Conservation (phyloP, 2,113 vertebrate species). For the Salminus brasiliensis region DNA sequence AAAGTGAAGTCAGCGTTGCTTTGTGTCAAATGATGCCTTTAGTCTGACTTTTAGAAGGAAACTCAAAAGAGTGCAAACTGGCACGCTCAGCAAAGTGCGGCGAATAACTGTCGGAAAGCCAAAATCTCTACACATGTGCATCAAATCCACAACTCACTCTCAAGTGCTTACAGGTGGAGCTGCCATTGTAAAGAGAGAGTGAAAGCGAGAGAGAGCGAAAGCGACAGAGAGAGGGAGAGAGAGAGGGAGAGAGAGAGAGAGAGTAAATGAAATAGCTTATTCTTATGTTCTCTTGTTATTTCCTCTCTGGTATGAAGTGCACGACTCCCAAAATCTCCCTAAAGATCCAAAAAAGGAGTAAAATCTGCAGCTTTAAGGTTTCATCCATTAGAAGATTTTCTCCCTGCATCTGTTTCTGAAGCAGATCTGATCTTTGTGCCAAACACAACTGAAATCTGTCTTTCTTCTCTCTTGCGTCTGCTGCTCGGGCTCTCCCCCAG, state of each 20-base stretch:
- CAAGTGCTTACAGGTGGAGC: slow-evolving; percentile 49
- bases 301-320: no score
- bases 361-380: slow-evolving; percentile 2
- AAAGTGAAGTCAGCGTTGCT: not conserved
- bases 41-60: not conserved
- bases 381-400: slow-evolving; percentile 5
- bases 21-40: not conserved
- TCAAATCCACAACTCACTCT: slow-evolving; percentile 51
- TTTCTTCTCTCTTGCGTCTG: slow-evolving; percentile 27
- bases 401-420: slow-evolving; percentile 25
- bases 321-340: not conserved
- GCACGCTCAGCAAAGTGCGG: not conserved
- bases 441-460: slow-evolving; percentile 41
- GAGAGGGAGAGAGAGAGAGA: no score
- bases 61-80: not conserved
- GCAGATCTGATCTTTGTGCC: slow-evolving; percentile 37
- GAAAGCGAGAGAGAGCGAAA: not conserved
- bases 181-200: slow-evolving; percentile 3
- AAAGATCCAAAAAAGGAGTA: not conserved
- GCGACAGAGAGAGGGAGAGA: no score
- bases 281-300: no score
- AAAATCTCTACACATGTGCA: not conserved
- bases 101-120: not conserved
- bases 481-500: slow-evolving; percentile 44
- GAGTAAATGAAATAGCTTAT: no score